Percentiles rank a stretch among this genome's conserved stretches.
Evolutionary conservation across 2,797 vertebrate genomes (phyloP).

Genomic region (Pantherophis vulpinus): DNA sequence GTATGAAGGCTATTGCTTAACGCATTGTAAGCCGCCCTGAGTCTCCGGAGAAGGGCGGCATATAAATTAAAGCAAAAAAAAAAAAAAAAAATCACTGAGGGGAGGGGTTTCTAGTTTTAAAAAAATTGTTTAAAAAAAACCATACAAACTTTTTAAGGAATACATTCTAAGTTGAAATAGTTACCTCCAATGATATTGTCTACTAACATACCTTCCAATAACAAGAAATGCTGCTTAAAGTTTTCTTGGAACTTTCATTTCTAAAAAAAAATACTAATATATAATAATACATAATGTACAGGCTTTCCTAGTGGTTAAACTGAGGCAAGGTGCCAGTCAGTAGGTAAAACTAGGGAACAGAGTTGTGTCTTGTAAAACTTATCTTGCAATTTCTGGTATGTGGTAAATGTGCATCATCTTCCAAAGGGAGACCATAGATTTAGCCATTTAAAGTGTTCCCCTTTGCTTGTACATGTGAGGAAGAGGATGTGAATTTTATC

Average conservation of each 20-base stretch:
- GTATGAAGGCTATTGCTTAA: too few species aligned
- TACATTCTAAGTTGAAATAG: not conserved
- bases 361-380: not conserved
- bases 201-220: not conserved
- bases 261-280: not conserved
- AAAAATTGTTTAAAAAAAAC: not conserved
- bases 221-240: not conserved
- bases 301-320: not conserved
- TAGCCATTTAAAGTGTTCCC: not conserved
- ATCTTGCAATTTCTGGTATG: not conserved
- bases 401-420: not conserved
- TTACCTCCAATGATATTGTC: not conserved
- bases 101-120: not conserved
- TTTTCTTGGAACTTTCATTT: not conserved
- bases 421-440: not conserved
- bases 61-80: too few species aligned
- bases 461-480: not conserved
- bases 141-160: not conserved
- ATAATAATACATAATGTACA: not conserved
- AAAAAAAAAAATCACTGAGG: not conserved
- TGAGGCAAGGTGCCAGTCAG: not conserved
- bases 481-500: not conserved
- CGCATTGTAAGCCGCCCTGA: too few species aligned
- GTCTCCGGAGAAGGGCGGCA: too few species aligned
- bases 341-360: not conserved